These are phyloP conservation scores for Thalassarche chlororhynchos DNA, from an alignment of 2,113 vertebrate species.

Conservation along the genomic window DNA sequence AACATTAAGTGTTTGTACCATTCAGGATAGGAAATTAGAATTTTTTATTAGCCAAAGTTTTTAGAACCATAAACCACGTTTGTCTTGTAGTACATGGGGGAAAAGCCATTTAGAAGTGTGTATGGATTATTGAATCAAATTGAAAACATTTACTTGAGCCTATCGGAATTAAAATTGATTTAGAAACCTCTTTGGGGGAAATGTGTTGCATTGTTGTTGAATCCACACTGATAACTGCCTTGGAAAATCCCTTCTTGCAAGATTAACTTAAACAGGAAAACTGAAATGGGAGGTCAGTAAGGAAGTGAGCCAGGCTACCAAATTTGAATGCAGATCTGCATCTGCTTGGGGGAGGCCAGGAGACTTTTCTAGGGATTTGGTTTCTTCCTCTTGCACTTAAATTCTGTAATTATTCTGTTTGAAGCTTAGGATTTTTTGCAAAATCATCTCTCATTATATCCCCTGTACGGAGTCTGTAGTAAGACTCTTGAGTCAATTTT, in stretches of 20 bases:
- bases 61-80: constrained; percentile 24
- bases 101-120: constrained; percentile 49
- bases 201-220: constrained; percentile 7
- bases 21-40: neutral
- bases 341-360: neutral
- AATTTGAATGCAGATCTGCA: neutral
- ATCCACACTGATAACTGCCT: neutral
- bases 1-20: neutral
- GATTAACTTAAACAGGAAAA: neutral
- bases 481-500: neutral
- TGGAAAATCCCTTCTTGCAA: neutral
- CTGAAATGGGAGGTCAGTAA: neutral
- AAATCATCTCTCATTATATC: neutral
- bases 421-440: neutral
- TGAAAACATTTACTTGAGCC: constrained; percentile 65
- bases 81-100: constrained; percentile 23
- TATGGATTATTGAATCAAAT: constrained; percentile 72
- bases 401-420: neutral
- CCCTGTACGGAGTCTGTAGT: neutral
- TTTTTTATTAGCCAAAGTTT: constrained; percentile 34
- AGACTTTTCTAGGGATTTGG: neutral
- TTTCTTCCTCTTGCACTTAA: neutral
- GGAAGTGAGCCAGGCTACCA: neutral
- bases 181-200: constrained; percentile 29
- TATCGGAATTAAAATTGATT: constrained; percentile 63